Percentiles rank a stretch among this genome's conserved stretches.
phyloP scores from a whole-genome alignment of 2,888 invertebrate species.

The Tineola bisselliella region DNA sequence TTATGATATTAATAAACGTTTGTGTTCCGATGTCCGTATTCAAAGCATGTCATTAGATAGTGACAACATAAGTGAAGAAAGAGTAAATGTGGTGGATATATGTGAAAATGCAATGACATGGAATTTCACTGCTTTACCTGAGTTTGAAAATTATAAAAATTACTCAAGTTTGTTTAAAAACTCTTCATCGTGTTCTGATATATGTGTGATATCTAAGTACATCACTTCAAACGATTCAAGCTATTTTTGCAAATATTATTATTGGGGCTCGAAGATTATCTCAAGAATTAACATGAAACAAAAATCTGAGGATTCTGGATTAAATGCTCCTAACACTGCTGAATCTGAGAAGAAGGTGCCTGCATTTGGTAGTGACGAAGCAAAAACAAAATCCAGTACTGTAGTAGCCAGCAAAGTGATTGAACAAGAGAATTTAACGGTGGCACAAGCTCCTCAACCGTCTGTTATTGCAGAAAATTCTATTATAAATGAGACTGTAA shows the following conservation, averaged over 20 bases:
- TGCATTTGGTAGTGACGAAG: not conserved
- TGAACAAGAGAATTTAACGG: not conserved
- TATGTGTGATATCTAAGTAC: conserved; percentile 34
- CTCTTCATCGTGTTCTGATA: conserved; percentile 29
- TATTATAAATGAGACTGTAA: conserved; percentile 7
- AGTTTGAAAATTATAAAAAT: conserved; percentile 26
- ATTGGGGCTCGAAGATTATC: conserved; percentile 35
- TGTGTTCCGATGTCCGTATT: conserved; percentile 25
- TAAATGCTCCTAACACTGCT: not conserved
- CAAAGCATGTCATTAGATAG: not conserved
- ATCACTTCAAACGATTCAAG: conserved; percentile 30
- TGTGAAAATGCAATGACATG: conserved; percentile 36
- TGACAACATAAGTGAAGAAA: conserved; percentile 17
- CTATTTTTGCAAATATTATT: conserved; percentile 49
- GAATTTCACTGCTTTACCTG: conserved; percentile 30
- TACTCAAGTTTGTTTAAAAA: not conserved
- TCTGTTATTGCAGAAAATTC: not conserved
- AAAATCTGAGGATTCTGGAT: not conserved
- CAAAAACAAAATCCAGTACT: not conserved
- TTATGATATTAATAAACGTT: conserved; percentile 45
- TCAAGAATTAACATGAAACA: conserved; percentile 6
- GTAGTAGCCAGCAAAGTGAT: not conserved
- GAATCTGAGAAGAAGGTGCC: not conserved
- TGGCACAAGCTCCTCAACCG: not conserved
- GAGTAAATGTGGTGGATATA: conserved; percentile 30